Evolutionary conservation across 2,888 invertebrate genomes (phyloP).

Genomic region (Drosophila nr. perissopoda): DNA sequence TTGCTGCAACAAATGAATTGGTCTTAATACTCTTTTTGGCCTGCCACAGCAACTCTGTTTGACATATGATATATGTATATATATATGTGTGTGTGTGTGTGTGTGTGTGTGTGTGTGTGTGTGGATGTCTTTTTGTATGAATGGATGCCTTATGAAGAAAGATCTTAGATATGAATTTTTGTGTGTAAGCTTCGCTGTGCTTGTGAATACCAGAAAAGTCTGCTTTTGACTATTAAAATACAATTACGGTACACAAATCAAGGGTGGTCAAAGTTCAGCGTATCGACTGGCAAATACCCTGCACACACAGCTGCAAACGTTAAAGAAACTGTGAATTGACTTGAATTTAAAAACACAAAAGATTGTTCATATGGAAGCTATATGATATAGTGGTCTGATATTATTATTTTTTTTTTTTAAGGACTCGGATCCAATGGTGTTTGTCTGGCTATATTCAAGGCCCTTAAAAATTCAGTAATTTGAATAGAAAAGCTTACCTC

Average conservation of each 20-base stretch:
- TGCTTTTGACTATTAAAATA: constrained; percentile 27
- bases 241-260: constrained; percentile 18
- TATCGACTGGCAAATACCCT: background rate
- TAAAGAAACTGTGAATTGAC: accelerated
- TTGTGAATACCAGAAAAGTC: constrained; percentile 8
- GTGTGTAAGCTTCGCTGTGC: constrained; percentile 32
- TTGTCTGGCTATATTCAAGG: too few relatives aligned
- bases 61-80: constrained; percentile 39
- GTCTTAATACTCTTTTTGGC: constrained; percentile 46
- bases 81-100: background rate
- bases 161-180: constrained; percentile 51
- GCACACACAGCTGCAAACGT: background rate
- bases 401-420: too few relatives aligned
- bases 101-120: constrained; percentile 5
- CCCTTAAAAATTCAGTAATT: background rate
- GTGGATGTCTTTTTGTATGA: constrained; percentile 5
- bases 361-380: too few relatives aligned
- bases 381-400: too few relatives aligned
- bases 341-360: too few relatives aligned
- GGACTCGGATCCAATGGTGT: too few relatives aligned
- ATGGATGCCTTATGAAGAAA: constrained; percentile 50
- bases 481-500: background rate
- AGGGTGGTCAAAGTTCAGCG: background rate
- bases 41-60: constrained; percentile 46
- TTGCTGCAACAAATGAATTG: constrained; percentile 47